Evolutionary conservation across 2,113 vertebrate genomes (phyloP).

Genomic region (Prolemur simus): DNA sequence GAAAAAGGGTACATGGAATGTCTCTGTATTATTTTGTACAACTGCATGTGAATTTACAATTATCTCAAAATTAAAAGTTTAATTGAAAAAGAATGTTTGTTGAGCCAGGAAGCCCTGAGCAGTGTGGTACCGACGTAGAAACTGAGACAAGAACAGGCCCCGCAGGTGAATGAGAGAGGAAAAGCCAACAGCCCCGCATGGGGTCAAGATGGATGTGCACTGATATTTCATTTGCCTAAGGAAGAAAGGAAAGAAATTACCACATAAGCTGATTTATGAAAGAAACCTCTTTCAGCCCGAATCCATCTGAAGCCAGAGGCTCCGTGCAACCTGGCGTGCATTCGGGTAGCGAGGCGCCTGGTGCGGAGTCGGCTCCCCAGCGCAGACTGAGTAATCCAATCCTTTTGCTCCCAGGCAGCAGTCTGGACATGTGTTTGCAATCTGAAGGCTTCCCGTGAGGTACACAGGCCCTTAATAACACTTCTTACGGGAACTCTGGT

Average conservation of each 20-base stretch:
- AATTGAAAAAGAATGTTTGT: not conserved
- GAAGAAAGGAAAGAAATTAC: not conserved
- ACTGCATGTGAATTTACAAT: not conserved
- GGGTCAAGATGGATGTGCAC: not conserved
- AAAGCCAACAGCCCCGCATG: not conserved
- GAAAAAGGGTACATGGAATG: not conserved
- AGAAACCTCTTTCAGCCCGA: not conserved
- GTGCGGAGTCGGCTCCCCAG: not conserved
- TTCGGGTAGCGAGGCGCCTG: not conserved
- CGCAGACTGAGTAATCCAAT: not conserved
- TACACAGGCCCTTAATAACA: not conserved
- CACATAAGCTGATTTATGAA: not conserved
- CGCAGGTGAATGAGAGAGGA: not conserved
- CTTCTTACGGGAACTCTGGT: not conserved
- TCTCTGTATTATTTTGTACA: not conserved
- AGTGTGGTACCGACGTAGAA: not conserved
- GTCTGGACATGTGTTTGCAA: constrained; percentile 63
- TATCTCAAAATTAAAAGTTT: constrained; percentile 9
- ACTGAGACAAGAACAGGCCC: not conserved
- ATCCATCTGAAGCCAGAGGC: not conserved
- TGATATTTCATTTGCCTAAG: not conserved
- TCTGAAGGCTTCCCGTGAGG: constrained; percentile 62
- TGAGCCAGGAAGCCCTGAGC: not conserved
- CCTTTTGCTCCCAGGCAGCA: not conserved
- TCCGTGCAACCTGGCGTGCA: not conserved